These are phyloP conservation scores for Parapsyche elsis DNA, from an alignment of 1,140 invertebrate species.

Conservation along the genomic window DNA sequence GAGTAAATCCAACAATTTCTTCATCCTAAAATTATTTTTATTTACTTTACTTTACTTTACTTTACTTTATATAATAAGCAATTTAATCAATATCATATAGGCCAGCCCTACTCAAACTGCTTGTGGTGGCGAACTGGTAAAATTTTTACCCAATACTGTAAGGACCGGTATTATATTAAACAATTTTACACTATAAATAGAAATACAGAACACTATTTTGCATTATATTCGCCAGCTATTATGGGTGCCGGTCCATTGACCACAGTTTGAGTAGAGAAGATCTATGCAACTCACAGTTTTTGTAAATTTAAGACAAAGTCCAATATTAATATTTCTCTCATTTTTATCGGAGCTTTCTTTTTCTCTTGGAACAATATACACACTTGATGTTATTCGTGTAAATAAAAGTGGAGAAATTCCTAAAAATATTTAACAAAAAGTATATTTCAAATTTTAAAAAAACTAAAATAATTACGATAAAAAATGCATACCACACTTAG, in stretches of 20 bases:
- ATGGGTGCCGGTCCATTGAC: too few species aligned
- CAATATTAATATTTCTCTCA: slow-evolving; percentile 80
- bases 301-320: slow-evolving; percentile 92
- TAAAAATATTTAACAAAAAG: slow-evolving; percentile 46
- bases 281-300: slow-evolving; percentile 73
- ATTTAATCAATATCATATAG: neutral
- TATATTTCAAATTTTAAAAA: neutral
- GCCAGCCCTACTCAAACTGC: too few species aligned
- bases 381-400: slow-evolving; percentile 84
- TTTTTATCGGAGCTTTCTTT: slow-evolving; percentile 31
- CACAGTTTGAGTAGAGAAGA: too few species aligned
- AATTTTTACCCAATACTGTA: too few species aligned
- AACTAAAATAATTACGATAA: neutral
- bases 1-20: slow-evolving; percentile 85
- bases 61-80: too few species aligned
- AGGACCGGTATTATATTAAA: too few species aligned
- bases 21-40: slow-evolving; percentile 64
- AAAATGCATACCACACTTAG: slow-evolving; percentile 59
- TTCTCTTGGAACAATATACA: slow-evolving; percentile 71
- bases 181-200: too few species aligned
- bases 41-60: too few species aligned
- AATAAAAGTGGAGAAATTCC: slow-evolving; percentile 77
- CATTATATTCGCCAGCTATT: too few species aligned
- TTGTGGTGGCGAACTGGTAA: too few species aligned
- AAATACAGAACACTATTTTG: too few species aligned